Base-by-base conservation (phyloP, 2,113 vertebrate species). In the Romanogobio albipinnatus region DNA sequence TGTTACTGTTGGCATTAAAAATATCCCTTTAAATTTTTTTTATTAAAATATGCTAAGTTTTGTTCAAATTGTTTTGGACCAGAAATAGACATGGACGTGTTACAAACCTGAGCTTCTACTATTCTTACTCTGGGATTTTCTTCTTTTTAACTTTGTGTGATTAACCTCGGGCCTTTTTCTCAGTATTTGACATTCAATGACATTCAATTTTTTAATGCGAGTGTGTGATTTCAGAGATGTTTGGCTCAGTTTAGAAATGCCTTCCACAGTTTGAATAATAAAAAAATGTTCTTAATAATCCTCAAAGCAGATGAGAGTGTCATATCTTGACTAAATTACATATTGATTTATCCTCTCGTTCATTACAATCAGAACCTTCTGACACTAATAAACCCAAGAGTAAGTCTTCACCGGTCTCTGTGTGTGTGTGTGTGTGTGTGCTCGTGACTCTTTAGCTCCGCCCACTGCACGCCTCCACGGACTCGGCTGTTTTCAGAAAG, bases 321-420 rank as follows among this genome's bases (percentile, higher is more conserved):
- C 7, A 39, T 10, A 39, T 19, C 33, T 43, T 66, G 26, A 66
- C 62, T 70, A 70, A 22, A 43, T 70, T 70, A 4, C 3, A 68
- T 1, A 19, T 3, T 64, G 15, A 17, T 81, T 43, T 58, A 58
- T 62, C 2, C 70, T 64, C 64, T 61, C 5, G 9, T 81, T 26
- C 24, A 64, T 87, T 47, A 36, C n/a, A 84, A 84, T 29, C 78
- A 64, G 59, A 53, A 84, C 26, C 51, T 76, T 86, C 76, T 85
- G 86, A 89, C 81, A 45, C 62, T 89, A 85, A 86, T 80, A 74
- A 87, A 89, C 83, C 73, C 43, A 9, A 36, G 66, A 62, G 76
- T 81, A 81, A 84, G 86, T 88, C 89, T 92, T 91, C 29, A 51
- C 11, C 1, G 6, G 22, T 76, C 22, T 17, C 36, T 15, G 39